Evolutionary conservation across 2,797 vertebrate species (phyloP), one percentile per base, ranked within the genome.

Genomic region (Calcarius lapponicus): DNA sequence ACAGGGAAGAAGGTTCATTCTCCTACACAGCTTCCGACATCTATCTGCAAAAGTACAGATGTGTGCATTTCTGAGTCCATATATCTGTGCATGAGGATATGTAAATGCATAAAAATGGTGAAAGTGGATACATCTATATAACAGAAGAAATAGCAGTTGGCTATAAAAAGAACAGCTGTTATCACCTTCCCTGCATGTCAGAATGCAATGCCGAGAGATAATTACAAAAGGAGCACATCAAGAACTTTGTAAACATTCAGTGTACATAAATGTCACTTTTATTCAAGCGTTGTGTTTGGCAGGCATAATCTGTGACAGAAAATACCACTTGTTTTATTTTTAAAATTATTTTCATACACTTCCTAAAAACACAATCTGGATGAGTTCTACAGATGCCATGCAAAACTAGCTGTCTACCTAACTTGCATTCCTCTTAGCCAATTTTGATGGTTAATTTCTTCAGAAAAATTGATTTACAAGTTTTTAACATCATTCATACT

Each of bases 171-270:
- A 94, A 85, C 85, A 83, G 61, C 80, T 96, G 87, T 90, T 94
- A 71, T 72, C 1, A 2, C 43, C 53, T 91, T 95, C 56, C 16
- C 32, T 76, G 51, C 26, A 3, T 92, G 75, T 95, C 83, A 89
- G 65, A 90, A 84, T 29, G 13, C 24, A 71, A 19, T 66, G 45
- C 26, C 90, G 85, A 91, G 83, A 95, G 80, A 96, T 81, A 89
- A 94, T 89, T 93, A 81, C 75, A 80, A 42, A 93, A 86, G 69
- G 56, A 93, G 90, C 24, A 81, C 42, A 76, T 70, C 61, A 82
- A 94, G 79, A 94, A 89, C 80, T 93, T 91, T 2, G 2, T 96
- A 96, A 97, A 94, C 91, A 88, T 90, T 91, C 69, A 86, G 69
- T 58, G 36, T 94, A 75, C 50, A n/a, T 91, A 92, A 92, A 91